phyloP scores from a whole-genome alignment of 92 coral and sea anemone species.

The Porites lobata region DNA sequence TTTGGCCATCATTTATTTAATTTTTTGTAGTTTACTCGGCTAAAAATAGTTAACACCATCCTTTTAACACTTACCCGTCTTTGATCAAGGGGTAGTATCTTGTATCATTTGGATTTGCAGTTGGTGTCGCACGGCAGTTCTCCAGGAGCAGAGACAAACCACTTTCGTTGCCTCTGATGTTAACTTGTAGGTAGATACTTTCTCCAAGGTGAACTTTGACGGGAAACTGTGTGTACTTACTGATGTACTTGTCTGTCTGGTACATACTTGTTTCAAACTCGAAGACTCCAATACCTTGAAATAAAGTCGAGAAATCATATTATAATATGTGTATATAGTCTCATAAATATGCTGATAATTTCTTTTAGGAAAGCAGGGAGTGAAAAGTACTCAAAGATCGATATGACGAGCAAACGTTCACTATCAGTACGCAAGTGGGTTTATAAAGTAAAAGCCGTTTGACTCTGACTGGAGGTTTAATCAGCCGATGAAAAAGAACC shows the following conservation, averaged over 20 bases:
- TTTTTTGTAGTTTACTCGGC: background rate
- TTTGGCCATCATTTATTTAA: no score
- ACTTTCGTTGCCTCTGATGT: conserved; percentile 66
- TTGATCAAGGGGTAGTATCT: conserved; percentile 50
- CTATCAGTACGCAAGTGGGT: no score
- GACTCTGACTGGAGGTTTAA: no score
- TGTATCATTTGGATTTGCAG: conserved; percentile 50
- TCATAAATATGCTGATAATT: no score
- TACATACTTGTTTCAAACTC: conserved; percentile 83
- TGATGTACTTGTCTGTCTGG: conserved; percentile 82
- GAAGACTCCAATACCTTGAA: conserved; percentile 68
- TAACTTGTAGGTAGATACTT: conserved; percentile 73
- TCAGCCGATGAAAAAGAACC: no score
- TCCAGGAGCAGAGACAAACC: conserved; percentile 75
- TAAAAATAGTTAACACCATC: background rate
- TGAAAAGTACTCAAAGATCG: no score
- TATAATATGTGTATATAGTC: background rate
- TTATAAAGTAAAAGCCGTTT: no score
- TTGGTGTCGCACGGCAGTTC: conserved; percentile 83
- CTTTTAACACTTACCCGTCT: conserved; percentile 71
- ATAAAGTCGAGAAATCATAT: background rate
- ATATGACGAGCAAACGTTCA: no score
- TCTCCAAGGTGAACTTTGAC: conserved; percentile 86
- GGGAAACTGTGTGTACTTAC: conserved; percentile 77
- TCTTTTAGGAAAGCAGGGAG: no score